A percentile compares a stretch with the other conserved stretches of the same genome.
These are phyloP conservation scores for Xenentodon cancila DNA, from an alignment of 2,797 vertebrate species.

Conservation along the genomic window DNA sequence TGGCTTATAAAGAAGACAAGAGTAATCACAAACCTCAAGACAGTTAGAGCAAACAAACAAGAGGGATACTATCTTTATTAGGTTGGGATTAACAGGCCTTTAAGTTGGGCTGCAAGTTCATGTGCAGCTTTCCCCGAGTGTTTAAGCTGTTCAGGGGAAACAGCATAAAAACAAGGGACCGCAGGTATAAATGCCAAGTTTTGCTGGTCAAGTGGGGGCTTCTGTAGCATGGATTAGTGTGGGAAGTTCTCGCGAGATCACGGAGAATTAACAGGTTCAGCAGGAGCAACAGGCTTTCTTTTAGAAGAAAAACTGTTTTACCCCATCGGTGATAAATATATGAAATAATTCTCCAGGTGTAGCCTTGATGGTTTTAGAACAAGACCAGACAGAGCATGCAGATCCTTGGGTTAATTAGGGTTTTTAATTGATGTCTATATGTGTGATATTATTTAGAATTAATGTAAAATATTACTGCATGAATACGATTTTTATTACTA, in stretches of 20 bases:
- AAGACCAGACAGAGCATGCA: too few relatives aligned
- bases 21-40: constrained; percentile 26
- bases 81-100: constrained; percentile 27
- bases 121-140: constrained; percentile 2
- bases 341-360: too few relatives aligned
- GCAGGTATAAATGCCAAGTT: neutral
- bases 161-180: neutral
- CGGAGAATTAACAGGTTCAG: neutral
- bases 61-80: constrained; percentile 36
- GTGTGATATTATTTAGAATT: too few relatives aligned
- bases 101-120: neutral
- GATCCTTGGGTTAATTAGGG: too few relatives aligned
- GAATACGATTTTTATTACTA: too few relatives aligned
- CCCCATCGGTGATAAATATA: neutral
- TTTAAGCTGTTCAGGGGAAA: constrained; percentile 11
- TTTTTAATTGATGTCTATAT: too few relatives aligned
- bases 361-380: too few relatives aligned
- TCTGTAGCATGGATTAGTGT: neutral
- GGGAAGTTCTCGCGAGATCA: neutral
- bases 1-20: constrained; percentile 14
- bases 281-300: neutral
- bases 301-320: neutral
- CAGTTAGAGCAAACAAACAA: constrained; percentile 29
- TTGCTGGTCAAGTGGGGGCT: neutral
- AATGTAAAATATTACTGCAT: too few relatives aligned